Evolutionary conservation across 1,140 invertebrate species (phyloP).

Genomic region (Rhysida immarginata): DNA sequence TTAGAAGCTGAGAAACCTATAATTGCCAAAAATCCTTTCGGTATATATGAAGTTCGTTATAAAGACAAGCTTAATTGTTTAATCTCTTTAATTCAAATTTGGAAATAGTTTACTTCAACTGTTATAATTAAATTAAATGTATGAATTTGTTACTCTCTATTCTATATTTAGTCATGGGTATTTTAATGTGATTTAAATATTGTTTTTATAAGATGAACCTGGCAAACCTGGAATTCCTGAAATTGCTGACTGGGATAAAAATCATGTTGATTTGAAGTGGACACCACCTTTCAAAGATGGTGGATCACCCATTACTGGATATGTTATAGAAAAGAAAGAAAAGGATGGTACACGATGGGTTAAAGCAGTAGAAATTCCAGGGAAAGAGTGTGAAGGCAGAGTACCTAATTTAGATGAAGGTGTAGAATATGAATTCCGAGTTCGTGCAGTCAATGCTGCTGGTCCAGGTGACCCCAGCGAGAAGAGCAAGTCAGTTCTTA

Average conservation of each 20-base stretch:
- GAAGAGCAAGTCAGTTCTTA: slow-evolving; percentile 52
- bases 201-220: slow-evolving; percentile 59
- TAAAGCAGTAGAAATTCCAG: slow-evolving; percentile 58
- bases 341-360: slow-evolving; percentile 73
- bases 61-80: no score
- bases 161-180: no score
- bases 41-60: no score
- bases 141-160: no score
- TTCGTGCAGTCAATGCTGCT: slow-evolving; percentile 47
- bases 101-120: no score
- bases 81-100: no score
- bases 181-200: no score
- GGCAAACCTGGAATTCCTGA: slow-evolving; percentile 77
- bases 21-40: slow-evolving; percentile 94
- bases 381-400: slow-evolving; percentile 23
- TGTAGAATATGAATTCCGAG: slow-evolving; percentile 71
- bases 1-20: slow-evolving; percentile 74
- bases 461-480: slow-evolving; percentile 58
- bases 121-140: no score
- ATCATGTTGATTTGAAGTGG: slow-evolving; percentile 86
- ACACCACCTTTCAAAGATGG: slow-evolving; percentile 72
- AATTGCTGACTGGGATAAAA: slow-evolving; percentile 84
- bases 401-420: slow-evolving; percentile 46
- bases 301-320: slow-evolving; percentile 81
- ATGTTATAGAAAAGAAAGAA: slow-evolving; percentile 85